Evolutionary conservation across 1,140 invertebrate species (phyloP).

Genomic region (Bombus impatiens): DNA sequence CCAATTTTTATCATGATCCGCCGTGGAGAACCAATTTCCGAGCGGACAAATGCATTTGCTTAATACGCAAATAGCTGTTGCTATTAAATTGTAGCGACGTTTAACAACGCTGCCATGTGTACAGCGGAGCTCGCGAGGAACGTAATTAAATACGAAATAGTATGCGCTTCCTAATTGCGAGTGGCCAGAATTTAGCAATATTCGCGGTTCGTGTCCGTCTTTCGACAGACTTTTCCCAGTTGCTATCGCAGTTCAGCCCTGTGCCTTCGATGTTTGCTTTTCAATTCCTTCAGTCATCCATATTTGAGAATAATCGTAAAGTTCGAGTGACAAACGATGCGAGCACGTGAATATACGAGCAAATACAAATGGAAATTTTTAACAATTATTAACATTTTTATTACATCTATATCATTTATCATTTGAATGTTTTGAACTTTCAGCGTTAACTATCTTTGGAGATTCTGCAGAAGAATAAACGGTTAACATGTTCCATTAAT

Average conservation of each 20-base stretch:
- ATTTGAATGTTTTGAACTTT: too few relatives aligned
- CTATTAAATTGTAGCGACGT: conserved; percentile 50
- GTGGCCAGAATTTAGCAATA: conserved; percentile 80
- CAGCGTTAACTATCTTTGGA: too few relatives aligned
- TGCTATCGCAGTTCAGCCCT: neutral
- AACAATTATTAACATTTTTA: too few relatives aligned
- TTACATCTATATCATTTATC: too few relatives aligned
- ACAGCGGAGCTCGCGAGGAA: conserved; percentile 28
- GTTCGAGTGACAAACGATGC: too few relatives aligned
- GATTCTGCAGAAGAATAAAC: too few relatives aligned
- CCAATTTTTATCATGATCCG: neutral
- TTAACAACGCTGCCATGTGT: conserved; percentile 33
- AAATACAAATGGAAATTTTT: too few relatives aligned
- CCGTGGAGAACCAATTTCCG: neutral
- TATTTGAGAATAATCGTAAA: neutral
- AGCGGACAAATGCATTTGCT: conserved; percentile 13
- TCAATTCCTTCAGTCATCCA: conserved; percentile 26
- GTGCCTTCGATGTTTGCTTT: neutral
- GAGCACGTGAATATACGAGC: too few relatives aligned
- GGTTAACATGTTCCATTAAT: too few relatives aligned
- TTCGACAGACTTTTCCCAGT: conserved; percentile 39
- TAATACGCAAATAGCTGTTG: conserved; percentile 30
- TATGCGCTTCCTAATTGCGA: conserved; percentile 62
- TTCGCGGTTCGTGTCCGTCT: conserved; percentile 50
- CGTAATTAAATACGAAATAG: conserved; percentile 56